A percentile compares a stretch with the other conserved stretches of the same genome.
phyloP scores from a whole-genome alignment of 1,140 invertebrate species.

The Oryzaephilus surinamensis region DNA sequence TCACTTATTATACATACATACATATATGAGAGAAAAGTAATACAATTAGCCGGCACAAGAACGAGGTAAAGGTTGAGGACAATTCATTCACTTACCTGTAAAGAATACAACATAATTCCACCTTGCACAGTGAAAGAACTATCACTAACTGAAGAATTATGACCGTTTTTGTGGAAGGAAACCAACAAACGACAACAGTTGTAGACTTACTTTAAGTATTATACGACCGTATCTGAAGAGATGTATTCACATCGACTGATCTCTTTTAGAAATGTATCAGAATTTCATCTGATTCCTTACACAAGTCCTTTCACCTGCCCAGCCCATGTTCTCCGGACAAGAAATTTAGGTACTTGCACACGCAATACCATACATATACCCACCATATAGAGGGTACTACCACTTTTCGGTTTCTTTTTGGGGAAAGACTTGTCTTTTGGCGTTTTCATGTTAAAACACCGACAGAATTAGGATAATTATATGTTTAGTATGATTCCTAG shows the following conservation, averaged over 20 bases:
- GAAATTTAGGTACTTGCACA: too few relatives aligned
- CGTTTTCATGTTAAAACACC: too few relatives aligned
- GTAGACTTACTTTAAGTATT: conserved; percentile 5
- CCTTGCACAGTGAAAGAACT: conserved; percentile 15
- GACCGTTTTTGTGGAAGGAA: too few relatives aligned
- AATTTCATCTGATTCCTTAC: conserved; percentile 22
- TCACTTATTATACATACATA: too few relatives aligned
- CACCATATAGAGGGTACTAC: not conserved
- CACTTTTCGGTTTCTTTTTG: not conserved
- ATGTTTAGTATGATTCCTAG: too few relatives aligned
- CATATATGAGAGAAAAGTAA: not conserved
- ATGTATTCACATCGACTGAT: conserved; percentile 17
- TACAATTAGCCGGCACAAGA: not conserved
- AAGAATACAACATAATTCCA: conserved; percentile 10
- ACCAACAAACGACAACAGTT: too few relatives aligned
- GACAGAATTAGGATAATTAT: too few relatives aligned
- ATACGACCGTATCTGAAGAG: conserved; percentile 7
- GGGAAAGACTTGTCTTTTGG: too few relatives aligned
- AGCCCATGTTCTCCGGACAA: conserved; percentile 15
- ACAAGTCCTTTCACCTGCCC: conserved; percentile 27
- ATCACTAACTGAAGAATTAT: conserved; percentile 16
- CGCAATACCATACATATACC: conserved; percentile 6
- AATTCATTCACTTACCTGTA: conserved; percentile 13
- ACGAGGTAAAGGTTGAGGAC: conserved; percentile 12
- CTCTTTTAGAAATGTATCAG: conserved; percentile 28